Conservation (phyloP, 2,113 vertebrate genomes). For the Microcebus tavaratra region DNA sequence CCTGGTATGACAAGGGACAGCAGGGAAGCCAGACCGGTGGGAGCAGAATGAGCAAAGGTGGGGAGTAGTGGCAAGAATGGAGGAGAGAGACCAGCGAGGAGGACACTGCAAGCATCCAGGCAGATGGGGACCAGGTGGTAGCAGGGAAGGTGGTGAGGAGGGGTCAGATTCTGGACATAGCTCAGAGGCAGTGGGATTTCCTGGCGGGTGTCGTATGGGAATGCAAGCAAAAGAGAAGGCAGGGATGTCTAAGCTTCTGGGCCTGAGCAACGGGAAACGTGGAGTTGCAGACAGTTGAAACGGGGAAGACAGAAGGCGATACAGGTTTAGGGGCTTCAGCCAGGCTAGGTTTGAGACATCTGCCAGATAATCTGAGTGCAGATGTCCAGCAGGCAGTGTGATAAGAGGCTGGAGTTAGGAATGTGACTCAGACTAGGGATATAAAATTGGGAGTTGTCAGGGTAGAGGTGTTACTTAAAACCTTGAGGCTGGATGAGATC, state of each 20-base stretch:
- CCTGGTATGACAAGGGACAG: neutral
- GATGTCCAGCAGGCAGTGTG: neutral
- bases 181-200: neutral
- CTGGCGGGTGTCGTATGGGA: neutral
- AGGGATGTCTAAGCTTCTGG: no score
- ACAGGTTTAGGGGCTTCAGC: neutral
- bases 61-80: neutral
- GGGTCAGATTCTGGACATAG: neutral
- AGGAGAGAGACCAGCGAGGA: neutral
- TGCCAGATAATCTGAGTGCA: neutral
- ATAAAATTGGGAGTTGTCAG: neutral
- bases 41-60: neutral
- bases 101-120: neutral
- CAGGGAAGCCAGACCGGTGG: neutral
- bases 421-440: constrained; percentile 34
- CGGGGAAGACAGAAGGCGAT: neutral
- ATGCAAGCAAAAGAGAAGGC: neutral
- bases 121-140: neutral
- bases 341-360: neutral
- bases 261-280: neutral
- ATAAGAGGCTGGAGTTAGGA: neutral
- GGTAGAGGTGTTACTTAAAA: neutral
- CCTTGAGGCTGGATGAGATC: constrained; percentile 20
- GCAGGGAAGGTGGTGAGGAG: neutral
- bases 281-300: neutral